Percentiles rank a stretch among this genome's conserved stretches.
phyloP scores from a whole-genome alignment of 2,113 vertebrate species.

The Stictonetta naevosa region DNA sequence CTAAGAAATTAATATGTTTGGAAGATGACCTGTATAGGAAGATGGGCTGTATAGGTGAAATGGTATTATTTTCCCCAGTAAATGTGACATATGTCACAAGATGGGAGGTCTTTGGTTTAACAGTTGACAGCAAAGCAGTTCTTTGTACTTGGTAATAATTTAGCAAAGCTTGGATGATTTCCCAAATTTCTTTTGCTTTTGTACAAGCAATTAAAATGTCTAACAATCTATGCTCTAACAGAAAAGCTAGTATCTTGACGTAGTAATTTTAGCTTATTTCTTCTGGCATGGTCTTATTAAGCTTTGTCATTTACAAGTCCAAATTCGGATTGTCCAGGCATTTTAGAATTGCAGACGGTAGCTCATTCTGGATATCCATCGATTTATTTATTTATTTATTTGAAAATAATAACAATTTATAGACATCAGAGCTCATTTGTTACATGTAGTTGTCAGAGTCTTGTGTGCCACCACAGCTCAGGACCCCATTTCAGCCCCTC shows the following conservation, averaged over 20 bases:
- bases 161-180: background rate
- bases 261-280: background rate
- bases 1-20: background rate
- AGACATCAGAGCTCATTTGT: background rate
- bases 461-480: rapidly evolving
- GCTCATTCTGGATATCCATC: background rate
- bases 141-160: background rate
- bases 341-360: background rate
- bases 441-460: background rate
- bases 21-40: too few species aligned
- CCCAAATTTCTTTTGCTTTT: background rate
- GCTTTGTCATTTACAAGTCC: background rate
- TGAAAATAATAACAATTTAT: background rate
- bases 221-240: background rate
- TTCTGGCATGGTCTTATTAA: background rate
- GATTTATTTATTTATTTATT: too few species aligned
- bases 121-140: background rate
- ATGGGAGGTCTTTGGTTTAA: background rate
- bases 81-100: background rate
- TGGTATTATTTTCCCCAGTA: background rate
- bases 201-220: background rate
- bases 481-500: background rate
- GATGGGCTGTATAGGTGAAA: background rate
- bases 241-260: background rate
- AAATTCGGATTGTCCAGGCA: background rate